Base-by-base conservation (phyloP, 1,140 invertebrate species). In the Maconellicoccus hirsutus region DNA sequence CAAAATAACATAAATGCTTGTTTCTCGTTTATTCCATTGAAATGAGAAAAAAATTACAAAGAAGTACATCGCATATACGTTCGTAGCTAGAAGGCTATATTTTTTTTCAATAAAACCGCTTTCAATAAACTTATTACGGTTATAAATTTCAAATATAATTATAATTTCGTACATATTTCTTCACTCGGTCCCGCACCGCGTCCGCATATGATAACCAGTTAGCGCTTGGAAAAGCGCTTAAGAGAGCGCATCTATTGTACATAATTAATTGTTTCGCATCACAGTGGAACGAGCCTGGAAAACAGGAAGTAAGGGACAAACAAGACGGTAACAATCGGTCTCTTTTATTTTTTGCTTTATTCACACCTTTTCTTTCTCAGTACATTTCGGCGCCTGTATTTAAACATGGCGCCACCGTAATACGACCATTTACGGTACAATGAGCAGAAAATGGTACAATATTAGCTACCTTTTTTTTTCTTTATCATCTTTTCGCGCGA, bases 251-350 rank as follows among this genome's bases (percentile, higher is more conserved):
- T 52, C 42, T 52, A 52, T 52, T 52, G 42, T 52, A 19, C 42
- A 19, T 52, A 52, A 52, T 52, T 52, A 52, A 52, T 52, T 52
- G 42, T 52, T 52, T 14, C 6, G 42, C 42, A 16, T 52, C n/a
- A 52, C 42, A 6, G 42, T 16, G 42, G 42, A 14, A 52, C 42
- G 42, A 16, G 29, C 29, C 29, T 33, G 29, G 42, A 52, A 52
- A 52, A 52, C 42, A 52, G 42, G 42, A 52, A 52, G 42, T 52
- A 16, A 52, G n/a, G 42, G 42, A 52, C 42, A 52, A 52, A 52
- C 42, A 52, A 52, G 42, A 52, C 42, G 42, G 42, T 52, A 52
- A 52, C 42, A 52, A 52, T 52, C 42, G 42, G 42, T 52, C 42
- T 52, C 42, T 52, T 52, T 52, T 52, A 52, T 52, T 52, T 52